Conservation (phyloP, 2,797 vertebrate species). For the Scyliorhinus canicula region DNA sequence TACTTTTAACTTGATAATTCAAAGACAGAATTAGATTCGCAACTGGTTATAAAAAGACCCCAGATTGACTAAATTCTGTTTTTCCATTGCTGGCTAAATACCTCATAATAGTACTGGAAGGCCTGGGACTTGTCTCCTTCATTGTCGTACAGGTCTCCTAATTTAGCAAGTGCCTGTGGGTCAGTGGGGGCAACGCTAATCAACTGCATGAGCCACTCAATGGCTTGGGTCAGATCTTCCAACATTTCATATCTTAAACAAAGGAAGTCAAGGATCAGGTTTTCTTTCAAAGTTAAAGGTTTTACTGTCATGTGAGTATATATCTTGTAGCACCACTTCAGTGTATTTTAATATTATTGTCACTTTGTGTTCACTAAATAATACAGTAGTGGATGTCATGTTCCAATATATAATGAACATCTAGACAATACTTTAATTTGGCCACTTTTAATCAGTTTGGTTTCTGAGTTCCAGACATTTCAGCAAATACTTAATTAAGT, state of each 20-base stretch:
- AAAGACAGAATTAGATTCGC: not conserved
- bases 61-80: not conserved
- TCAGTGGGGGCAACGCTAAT: constrained; percentile 85
- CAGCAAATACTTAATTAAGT: no score
- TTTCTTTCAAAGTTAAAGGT: not conserved
- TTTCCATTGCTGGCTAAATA: constrained; percentile 45
- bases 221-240: constrained; percentile 81
- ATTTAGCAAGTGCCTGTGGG: constrained; percentile 74
- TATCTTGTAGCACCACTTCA: not conserved
- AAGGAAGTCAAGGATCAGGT: constrained; percentile 52
- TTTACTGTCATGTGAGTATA: not conserved
- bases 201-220: constrained; percentile 88
- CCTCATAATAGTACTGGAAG: constrained; percentile 92
- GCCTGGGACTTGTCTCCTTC: constrained; percentile 95
- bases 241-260: constrained; percentile 75
- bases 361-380: not conserved
- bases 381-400: not conserved
- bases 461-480: no score
- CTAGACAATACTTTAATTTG: no score
- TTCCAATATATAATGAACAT: no score
- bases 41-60: not conserved
- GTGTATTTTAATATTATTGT: not conserved
- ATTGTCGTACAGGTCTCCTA: constrained; percentile 78
- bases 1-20: not conserved
- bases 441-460: no score